Evolutionary conservation across 2,888 invertebrate genomes (phyloP), one percentile per base, ranked within the genome.

Genomic region (Nebria salina): DNA sequence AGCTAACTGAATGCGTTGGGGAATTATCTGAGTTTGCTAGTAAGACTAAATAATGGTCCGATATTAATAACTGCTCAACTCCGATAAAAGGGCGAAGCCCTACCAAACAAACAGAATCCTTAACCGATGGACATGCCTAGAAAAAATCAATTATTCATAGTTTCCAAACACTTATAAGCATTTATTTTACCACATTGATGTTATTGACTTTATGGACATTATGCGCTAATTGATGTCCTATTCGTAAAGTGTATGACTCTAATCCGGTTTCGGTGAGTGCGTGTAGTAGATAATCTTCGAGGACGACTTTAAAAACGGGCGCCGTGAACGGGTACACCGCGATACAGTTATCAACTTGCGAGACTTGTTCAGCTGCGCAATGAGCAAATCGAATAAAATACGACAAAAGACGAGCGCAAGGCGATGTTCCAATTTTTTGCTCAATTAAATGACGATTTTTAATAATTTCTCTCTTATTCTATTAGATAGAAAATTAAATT

Each of bases 241-340:
- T 90, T 72, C 93, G 89, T 26, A 92, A 89, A 0, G 95, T 95
- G 85, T 95, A 95, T 0, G 94, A 93, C 87, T 95, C 95, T 68
- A 96, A 89, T 0, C 95, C 95, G 81, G 93, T 93, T 83, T 93
- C 93, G 0, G 95, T 95, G 20, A 95, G 88, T 0, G 94, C 95
- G 86, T 95, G 95, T n/a, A 94, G 87, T 74, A 93, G 91, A 82
- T 92, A 92, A 84, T 93, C 91, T 85, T 94, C 94, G 83, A 95
- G 89, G 43, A 92, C 91, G 54, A 95, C 91, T 85, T 92, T 91
- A 83, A 91, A 90, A 20, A 95, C 92, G 3, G 93, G 92, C 1
- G 94, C 93, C 0, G 95, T 95, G 83, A 95, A 94, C 3, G 93
- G 93, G 87, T 95, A 95, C 68, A 90, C 90, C 13, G 93, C 91